Conservation (phyloP, 2,888 invertebrate species). For the Phortica okadai region DNA sequence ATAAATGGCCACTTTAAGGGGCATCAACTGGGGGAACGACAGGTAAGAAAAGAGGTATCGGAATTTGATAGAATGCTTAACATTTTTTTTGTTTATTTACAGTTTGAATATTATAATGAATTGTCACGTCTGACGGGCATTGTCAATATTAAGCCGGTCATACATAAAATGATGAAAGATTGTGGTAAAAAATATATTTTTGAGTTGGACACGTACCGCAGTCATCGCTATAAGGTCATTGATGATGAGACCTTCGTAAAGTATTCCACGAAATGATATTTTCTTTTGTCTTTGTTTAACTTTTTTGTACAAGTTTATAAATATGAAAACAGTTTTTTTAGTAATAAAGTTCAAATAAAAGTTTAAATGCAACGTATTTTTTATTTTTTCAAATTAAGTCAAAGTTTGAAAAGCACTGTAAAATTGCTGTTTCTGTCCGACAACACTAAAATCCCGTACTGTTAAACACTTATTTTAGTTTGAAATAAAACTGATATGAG, state of each 20-base stretch:
- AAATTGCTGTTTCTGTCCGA: too few relatives aligned
- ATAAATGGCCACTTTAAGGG: slow-evolving; percentile 81
- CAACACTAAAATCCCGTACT: too few relatives aligned
- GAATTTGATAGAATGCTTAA: slow-evolving; percentile 72
- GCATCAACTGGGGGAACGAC: slow-evolving; percentile 79
- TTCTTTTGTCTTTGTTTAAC: not conserved
- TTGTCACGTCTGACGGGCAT: slow-evolving; percentile 82
- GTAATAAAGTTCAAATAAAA: too few relatives aligned
- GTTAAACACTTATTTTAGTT: too few relatives aligned
- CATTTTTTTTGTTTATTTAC: slow-evolving; percentile 64
- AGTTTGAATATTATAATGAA: slow-evolving; percentile 83
- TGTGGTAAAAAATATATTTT: slow-evolving; percentile 81
- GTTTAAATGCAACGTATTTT: not conserved
- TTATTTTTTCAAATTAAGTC: not conserved
- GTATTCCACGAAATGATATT: slow-evolving; percentile 26
- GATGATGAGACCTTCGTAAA: slow-evolving; percentile 78
- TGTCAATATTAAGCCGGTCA: slow-evolving; percentile 81
- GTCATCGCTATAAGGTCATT: slow-evolving; percentile 81
- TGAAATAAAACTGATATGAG: too few relatives aligned
- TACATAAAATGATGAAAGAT: slow-evolving; percentile 84
- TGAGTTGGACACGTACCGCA: slow-evolving; percentile 80
- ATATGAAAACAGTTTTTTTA: not conserved
- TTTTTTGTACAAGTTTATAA: not conserved
- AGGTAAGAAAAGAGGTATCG: slow-evolving; percentile 51
- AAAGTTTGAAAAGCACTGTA: too few relatives aligned